Evolutionary conservation across 2,797 vertebrate species (phyloP), one percentile per base, ranked within the genome.

Genomic region (Synaphobranchus kaupii): DNA sequence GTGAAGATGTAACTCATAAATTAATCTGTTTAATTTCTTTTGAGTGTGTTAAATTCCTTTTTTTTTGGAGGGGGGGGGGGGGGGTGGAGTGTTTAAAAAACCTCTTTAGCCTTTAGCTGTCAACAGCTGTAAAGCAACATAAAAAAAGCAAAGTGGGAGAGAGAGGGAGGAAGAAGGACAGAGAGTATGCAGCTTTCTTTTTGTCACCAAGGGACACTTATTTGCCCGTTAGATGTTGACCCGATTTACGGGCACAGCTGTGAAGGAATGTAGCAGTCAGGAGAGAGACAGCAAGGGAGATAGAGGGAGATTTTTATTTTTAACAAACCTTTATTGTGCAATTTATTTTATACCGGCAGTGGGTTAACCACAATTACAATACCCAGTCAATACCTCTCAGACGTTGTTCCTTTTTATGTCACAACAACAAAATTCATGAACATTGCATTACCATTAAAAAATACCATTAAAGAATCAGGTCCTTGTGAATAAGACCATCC

Each of bases 221-320:
- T 90, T 91, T 89, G 87, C 87, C 90, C 91, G 92, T 88, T 90
- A 89, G 90, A 91, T 86, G 85, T 90, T 93, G 91, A 93, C 88
- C 89, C 88, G 90, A 86, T 90, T 92, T 88, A 89, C 85, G 90
- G 90, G 85, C 80, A 66, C 90, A 92, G 92, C 91, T 93, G 92
- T 92, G 91, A 89, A 91, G 89, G 88, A 90, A 89, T 80, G 82
- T 87, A 88, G 86, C 87, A 90, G 89, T 92, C 90, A 92, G 8
- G 50, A 50, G 50, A 50, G 8, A 50, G 50, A 50, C 39, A 39
- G 10, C 63, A 6, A 25, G 6, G 4, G n/a, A 68, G n/a, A 68
- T 7, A 25, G 63, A 68, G 25, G 63, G 63, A 68, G 4, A n/a
- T 68, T 68, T 60, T 17, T 39, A 39, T 39, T 39, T 39, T 39